phyloP scores from a whole-genome alignment of 2,113 vertebrate genomes.

The Lycocorax pyrrhopterus region DNA sequence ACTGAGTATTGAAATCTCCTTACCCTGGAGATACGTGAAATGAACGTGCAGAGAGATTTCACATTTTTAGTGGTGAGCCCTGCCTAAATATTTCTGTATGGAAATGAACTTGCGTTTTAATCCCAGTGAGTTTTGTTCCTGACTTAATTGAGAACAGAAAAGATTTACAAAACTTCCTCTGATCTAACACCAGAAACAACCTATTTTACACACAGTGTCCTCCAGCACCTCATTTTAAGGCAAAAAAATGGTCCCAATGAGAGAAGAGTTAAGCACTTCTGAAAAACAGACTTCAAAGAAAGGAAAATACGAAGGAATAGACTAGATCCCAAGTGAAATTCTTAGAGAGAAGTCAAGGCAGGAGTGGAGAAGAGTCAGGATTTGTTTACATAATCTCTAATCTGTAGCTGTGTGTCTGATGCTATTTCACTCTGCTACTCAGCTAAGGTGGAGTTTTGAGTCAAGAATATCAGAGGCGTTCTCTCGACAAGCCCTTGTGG shows the following conservation, averaged over 20 bases:
- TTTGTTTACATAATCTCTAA: slow-evolving; percentile 4
- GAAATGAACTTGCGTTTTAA: background rate
- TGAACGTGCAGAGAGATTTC: background rate
- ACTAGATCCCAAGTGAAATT: background rate
- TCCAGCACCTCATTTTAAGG: background rate
- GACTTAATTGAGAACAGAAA: background rate
- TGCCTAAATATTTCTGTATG: background rate
- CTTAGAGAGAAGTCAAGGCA: background rate
- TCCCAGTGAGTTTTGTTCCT: background rate
- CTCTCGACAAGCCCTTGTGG: background rate
- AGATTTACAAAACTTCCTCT: background rate
- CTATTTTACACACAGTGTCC: background rate
- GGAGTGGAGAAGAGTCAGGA: background rate
- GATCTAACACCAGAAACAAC: background rate
- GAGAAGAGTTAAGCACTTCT: background rate
- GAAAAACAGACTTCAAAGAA: background rate
- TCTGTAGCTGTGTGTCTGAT: background rate
- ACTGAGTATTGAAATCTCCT: background rate
- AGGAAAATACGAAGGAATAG: background rate
- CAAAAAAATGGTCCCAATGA: background rate
- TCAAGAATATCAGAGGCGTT: background rate
- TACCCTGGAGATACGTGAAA: background rate
- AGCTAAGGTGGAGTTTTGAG: background rate
- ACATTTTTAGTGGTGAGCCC: background rate
- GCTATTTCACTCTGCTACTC: background rate